Evolutionary conservation across 1,140 invertebrate genomes (phyloP), one percentile per base, ranked within the genome.

Genomic region (Pinna nobilis): DNA sequence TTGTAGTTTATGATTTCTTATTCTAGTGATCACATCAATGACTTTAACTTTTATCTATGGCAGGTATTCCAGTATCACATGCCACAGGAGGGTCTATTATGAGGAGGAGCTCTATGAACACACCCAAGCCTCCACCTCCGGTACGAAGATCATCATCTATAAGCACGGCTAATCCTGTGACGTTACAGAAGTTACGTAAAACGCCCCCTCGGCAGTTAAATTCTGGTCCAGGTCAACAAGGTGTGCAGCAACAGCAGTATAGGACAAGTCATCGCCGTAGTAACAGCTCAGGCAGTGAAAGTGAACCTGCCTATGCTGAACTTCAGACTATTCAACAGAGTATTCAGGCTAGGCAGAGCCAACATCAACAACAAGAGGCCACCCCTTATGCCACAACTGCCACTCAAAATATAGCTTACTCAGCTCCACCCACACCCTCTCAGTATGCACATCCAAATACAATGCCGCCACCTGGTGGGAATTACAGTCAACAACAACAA

Each of bases 91-190:
- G 41, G 35, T 47, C 87, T 55, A 87, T 88, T 47, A 85, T 88
- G 66, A 91, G 92, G 28, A 89, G 91, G 78, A 91, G 90, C 81
- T 94, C 92, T 47, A 91, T 92, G 73, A 93, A 93, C 78, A 89
- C 89, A 72, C 89, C 92, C 50, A 93, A 95, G 87, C 94, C 94
- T 35, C 94, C 94, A 35, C 95, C 95, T 37, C 95, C 96, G 2
- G 94, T 96, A 0, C 90, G 96, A 73, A 90, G 95, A 44, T 96
- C 95, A 13, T 95, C 95, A 0, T 95, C 94, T 41, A 95, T 96
- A 65, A 93, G 94, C 30, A 91, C 89, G 47, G 53, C 81, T 6
- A 67, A 78, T 23, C 60, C 78, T 25, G 37, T 74, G 50, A 55
- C 70, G 20, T 44, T 75, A 11, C 60, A 76, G 50, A 78, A 76